Evolutionary conservation across 2,888 invertebrate species (phyloP), one percentile per base, ranked within the genome.

Genomic region (Clitarchus hookeri): DNA sequence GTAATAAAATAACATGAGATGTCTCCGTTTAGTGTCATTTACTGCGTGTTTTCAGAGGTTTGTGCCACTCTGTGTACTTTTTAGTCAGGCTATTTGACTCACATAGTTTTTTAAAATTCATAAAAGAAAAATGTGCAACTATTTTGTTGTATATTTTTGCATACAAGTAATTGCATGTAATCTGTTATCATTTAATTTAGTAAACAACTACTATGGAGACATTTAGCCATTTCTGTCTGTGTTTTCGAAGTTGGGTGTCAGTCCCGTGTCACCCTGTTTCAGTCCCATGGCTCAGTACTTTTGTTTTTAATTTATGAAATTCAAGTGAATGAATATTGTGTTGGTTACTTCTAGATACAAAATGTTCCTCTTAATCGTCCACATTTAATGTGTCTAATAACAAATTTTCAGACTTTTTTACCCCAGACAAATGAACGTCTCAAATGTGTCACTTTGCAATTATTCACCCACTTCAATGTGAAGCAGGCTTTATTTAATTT

Each of bases 241-340:
- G n/a, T 27, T 27, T 82, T 82, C 27, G 27, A 44, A 6, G 82
- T 44, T 44, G 19, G 27, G 36, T 82, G 82, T 82, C 0, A 9
- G 79, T 79, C 27, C 79, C 16, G 79, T 79, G 16, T 25, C 25
- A 79, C n/a, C 27, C 27, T 79, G 79, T 26, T 11, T 9, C 82
- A 82, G 82, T 82, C 36, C 82, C 82, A 44, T 82, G 82, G 82
- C 36, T 12, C 36, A 82, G 19, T 19, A 82, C 27, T 82, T 36
- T 82, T 27, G 16, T 82, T 82, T 82, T 82, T 82, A 82, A 44
- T 82, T 27, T 82, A 82, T 82, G 19, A 82, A 82, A 82, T 27
- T 36, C 23, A 23, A 44, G 82, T 12, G 13, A 44, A 82, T 82
- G 82, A 82, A 82, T 82, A 82, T 65, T 65, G 0, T 6, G 65